Evolutionary conservation across 2,888 invertebrate species (phyloP), one percentile per base, ranked within the genome.

Genomic region (Drosophila leonis): DNA sequence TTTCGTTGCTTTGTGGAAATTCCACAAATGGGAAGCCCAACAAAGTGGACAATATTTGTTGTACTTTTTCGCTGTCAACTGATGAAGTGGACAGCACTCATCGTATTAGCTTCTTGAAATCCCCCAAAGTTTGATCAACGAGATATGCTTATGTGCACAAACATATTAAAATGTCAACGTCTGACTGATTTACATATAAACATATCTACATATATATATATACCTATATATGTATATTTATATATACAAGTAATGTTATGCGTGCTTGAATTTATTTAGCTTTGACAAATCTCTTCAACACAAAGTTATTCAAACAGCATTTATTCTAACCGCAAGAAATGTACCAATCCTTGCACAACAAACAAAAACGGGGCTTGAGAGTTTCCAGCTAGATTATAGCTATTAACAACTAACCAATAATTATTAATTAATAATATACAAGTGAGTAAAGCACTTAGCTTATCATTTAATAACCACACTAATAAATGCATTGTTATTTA

Each of bases 41-140:
- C 24, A 41, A 42, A 46, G 39, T 41, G 46, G 27, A 48, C 52
- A 52, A 10, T n/a, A 37, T 31, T 56, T 67, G 29, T 18, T 48
- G n/a, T 46, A 27, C 8, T 48, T 48, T 46, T 48, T 20, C 13
- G 37, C n/a, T 57, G 56, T 44, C 42, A 46, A 35, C 2, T 49
- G 51, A 52, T 54, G 29, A 64, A 64, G 37, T 44, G 33, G 42
- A 13, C 65, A 52, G 6, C 35, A 54, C 7, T 33, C 57, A 35
- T 41, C 33, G 51, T 41, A 31, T 9, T 59, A 44, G 56, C 48
- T 20, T 44, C 42, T 42, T 41, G 29, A 49, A 75, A 73, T 73
- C 65, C 80, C 76, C 76, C 8, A 74, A 74, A 60, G 18, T 24
- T 31, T 62, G 51, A 55, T 65, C 20, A 35, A 42, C 42, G 56